These are phyloP conservation scores for Tenodera sinensis DNA, from an alignment of 2,888 invertebrate genomes.

Conservation along the genomic window DNA sequence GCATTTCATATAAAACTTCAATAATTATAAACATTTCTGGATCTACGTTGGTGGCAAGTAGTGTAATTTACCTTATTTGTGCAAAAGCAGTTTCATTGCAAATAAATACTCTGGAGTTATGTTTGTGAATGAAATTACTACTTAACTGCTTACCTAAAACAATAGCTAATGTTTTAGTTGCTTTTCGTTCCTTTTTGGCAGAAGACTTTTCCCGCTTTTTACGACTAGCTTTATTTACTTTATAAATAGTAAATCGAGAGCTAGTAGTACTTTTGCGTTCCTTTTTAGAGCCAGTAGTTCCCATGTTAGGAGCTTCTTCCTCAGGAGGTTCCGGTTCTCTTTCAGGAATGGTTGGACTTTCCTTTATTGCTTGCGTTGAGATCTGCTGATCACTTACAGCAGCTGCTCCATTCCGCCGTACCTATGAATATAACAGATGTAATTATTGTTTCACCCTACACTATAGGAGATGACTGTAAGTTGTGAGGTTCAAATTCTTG, in stretches of 20 bases:
- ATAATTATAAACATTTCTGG: too few relatives aligned
- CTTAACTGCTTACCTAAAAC: slow-evolving; percentile 82
- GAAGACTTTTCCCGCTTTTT: slow-evolving; percentile 93
- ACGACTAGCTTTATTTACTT: slow-evolving; percentile 89
- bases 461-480: too few relatives aligned
- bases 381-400: not conserved
- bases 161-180: slow-evolving; percentile 97
- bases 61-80: too few relatives aligned
- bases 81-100: too few relatives aligned
- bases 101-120: too few relatives aligned
- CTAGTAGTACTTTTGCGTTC: slow-evolving; percentile 61
- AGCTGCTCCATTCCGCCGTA: slow-evolving; percentile 28
- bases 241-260: slow-evolving; percentile 81
- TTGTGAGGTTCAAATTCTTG: too few relatives aligned
- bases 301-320: not conserved
- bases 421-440: not conserved
- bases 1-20: too few relatives aligned
- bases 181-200: slow-evolving; percentile 92
- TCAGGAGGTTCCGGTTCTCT: not conserved
- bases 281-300: slow-evolving; percentile 54
- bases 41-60: too few relatives aligned
- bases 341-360: not conserved
- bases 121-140: not conserved
- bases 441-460: too few relatives aligned
- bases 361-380: not conserved